Percentiles rank a stretch among this genome's conserved stretches.
Conservation (phyloP, 2,797 vertebrate species). For the Gymnodraco acuticeps region DNA sequence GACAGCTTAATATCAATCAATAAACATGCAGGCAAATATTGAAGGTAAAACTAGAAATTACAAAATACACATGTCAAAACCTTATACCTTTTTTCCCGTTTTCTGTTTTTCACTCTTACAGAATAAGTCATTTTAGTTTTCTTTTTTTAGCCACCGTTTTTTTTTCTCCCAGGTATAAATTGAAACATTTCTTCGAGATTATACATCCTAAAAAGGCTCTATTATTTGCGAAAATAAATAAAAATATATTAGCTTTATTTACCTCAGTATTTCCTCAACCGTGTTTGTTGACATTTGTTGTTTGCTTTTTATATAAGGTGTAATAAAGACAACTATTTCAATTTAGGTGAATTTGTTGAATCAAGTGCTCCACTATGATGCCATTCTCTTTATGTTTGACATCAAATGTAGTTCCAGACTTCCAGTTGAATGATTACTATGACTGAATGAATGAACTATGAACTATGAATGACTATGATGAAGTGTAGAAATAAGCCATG, state of each 20-base stretch:
- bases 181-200: too few relatives aligned
- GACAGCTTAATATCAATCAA: too few relatives aligned
- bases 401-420: background rate
- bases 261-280: background rate
- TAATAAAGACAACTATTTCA: background rate
- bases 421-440: background rate
- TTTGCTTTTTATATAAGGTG: background rate
- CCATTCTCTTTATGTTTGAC: background rate
- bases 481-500: background rate
- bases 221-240: too few relatives aligned
- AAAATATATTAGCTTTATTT: background rate
- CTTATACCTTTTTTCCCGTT: background rate
- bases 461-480: background rate
- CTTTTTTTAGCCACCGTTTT: too few relatives aligned
- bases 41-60: too few relatives aligned
- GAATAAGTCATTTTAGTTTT: too few relatives aligned
- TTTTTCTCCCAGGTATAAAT: background rate
- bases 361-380: background rate
- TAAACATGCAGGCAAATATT: too few relatives aligned
- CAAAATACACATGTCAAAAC: background rate
- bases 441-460: too few relatives aligned
- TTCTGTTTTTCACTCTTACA: background rate
- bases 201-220: too few relatives aligned
- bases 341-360: background rate
- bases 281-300: background rate